Evolutionary conservation across 2,888 invertebrate species (phyloP).

Genomic region (Bombylius discolor): DNA sequence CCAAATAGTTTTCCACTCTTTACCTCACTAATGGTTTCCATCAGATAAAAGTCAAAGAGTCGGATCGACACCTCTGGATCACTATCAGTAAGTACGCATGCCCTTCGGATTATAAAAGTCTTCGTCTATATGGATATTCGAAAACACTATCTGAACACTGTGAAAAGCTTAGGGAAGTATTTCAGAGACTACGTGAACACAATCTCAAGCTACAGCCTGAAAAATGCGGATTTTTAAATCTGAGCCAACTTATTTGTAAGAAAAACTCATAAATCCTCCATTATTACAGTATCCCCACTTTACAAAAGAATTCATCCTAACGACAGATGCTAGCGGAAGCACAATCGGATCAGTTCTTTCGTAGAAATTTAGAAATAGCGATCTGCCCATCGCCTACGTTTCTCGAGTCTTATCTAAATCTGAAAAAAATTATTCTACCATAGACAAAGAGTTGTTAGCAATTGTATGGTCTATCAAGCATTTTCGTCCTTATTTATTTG

Average conservation of each 20-base stretch:
- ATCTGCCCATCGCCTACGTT: slow-evolving; percentile 19
- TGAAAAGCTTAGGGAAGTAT: slow-evolving; percentile 15
- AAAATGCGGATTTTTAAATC: slow-evolving; percentile 17
- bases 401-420: slow-evolving; percentile 16
- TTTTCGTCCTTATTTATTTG: neutral
- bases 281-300: slow-evolving; percentile 28
- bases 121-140: slow-evolving; percentile 19
- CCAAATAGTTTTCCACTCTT: neutral
- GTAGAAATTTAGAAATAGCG: slow-evolving; percentile 9
- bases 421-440: slow-evolving; percentile 17
- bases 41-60: neutral
- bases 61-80: neutral
- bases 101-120: slow-evolving; percentile 26
- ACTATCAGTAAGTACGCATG: no score
- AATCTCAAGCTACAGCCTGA: slow-evolving; percentile 19
- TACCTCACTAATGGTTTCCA: neutral
- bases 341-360: slow-evolving; percentile 18
- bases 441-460: slow-evolving; percentile 17
- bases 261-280: slow-evolving; percentile 17
- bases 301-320: slow-evolving; percentile 17
- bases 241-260: slow-evolving; percentile 13
- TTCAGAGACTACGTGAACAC: slow-evolving; percentile 14
- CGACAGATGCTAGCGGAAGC: slow-evolving; percentile 19
- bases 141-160: slow-evolving; percentile 19
- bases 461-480: neutral